Evolutionary conservation across 2,888 invertebrate genomes (phyloP), one percentile per base, ranked within the genome.

Genomic region (Azorinus chamasolen): DNA sequence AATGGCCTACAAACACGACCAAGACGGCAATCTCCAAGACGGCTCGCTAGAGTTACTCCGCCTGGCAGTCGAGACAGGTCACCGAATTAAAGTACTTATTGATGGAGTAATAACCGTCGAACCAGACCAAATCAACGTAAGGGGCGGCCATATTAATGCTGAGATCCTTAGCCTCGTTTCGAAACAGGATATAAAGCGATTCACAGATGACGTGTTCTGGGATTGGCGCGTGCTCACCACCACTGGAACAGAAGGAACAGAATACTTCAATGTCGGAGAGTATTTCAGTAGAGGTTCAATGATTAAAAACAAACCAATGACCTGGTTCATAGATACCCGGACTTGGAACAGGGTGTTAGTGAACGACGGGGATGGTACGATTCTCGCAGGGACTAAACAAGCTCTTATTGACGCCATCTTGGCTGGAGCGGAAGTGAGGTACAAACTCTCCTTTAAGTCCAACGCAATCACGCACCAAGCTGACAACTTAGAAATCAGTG

Each of bases 311-410:
- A 78, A 81, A 45, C 74, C 77, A 16, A 81, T 81, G 81, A 75
- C 81, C 4, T 81, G 81, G 81, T 81, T 78, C 51, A 81, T 81
- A 14, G 81, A 81, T 45, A 81, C 81, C 1, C 45, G 78, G 20
- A 81, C 77, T 0, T 81, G 81, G 81, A 77, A 78, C 46, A 25
- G 78, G n/a, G 81, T 81, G 41, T 45, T 78, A 14, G 71, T 74
- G 1, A 76, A 77, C 22, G 72, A 78, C 37, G 63, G 64, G 43
- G 64, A 74, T 18, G 81, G 81, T 5, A 53, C 43, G 0, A 59
- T 75, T 18, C 37, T 75, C 2, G 77, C 78, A 10, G 81, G 81
- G 10, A 48, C 43, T 16, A 81, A 81, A 32, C 55, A 61, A 27
- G 45, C 64, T 16, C 51, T 81, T 4, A 50, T 78, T 22, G 59